These are phyloP conservation scores for Mormyrus hasselquistii DNA, from an alignment of 2,797 vertebrate genomes.

Conservation along the genomic window DNA sequence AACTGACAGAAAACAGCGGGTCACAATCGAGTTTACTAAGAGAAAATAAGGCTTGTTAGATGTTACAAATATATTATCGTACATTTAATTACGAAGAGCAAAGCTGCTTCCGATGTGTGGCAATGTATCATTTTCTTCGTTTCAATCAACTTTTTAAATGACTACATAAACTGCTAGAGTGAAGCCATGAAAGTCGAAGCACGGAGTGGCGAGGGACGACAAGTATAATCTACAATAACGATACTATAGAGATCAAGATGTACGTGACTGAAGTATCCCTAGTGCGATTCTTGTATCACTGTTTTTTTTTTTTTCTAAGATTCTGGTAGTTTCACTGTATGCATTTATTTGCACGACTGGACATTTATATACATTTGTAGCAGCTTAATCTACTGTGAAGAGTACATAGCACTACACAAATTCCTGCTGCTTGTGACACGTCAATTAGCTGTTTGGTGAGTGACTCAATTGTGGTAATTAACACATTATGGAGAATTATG, in stretches of 20 bases:
- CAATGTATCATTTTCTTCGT: too few relatives aligned
- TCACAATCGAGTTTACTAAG: too few relatives aligned
- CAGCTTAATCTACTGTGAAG: neutral
- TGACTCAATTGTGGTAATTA: neutral
- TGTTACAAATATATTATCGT: too few relatives aligned
- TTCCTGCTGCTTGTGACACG: neutral
- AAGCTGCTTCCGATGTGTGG: too few relatives aligned
- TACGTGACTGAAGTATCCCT: neutral
- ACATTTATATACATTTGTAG: neutral
- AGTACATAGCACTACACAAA: neutral
- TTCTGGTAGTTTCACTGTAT: neutral
- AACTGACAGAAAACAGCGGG: too few relatives aligned
- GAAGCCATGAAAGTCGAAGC: too few relatives aligned
- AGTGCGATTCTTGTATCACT: neutral
- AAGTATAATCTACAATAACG: neutral
- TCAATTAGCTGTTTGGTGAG: neutral
- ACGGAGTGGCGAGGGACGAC: too few relatives aligned
- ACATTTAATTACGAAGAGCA: too few relatives aligned
- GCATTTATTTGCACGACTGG: neutral
- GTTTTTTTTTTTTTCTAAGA: neutral
- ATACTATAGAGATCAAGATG: neutral
- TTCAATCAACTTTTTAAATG: too few relatives aligned
- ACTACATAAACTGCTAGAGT: too few relatives aligned
- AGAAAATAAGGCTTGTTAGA: too few relatives aligned
- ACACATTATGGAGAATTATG: neutral